These are phyloP conservation scores for Apis laboriosa DNA, from an alignment of 1,140 invertebrate species.

Conservation along the genomic window DNA sequence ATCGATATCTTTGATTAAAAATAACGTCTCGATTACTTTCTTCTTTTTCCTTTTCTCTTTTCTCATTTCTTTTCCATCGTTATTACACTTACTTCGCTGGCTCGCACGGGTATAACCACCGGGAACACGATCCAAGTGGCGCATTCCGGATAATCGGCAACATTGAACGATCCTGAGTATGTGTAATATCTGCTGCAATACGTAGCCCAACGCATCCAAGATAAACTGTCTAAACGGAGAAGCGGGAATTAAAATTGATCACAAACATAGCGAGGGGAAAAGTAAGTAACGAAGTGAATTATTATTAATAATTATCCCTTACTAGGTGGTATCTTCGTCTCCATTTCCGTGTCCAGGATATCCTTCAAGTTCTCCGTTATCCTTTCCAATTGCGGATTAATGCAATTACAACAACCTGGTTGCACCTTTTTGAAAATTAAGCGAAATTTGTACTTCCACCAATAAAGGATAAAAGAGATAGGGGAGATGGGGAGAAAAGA, in stretches of 20 bases:
- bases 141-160: constrained; percentile 84
- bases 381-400: constrained; percentile 76
- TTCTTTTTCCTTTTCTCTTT: background rate
- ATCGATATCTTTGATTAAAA: background rate
- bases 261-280: background rate
- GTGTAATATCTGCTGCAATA: constrained; percentile 81
- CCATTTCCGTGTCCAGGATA: constrained; percentile 70
- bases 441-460: constrained; percentile 13
- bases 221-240: constrained; percentile 73
- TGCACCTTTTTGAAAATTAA: constrained; percentile 34
- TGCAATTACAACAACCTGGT: constrained; percentile 30
- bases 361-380: constrained; percentile 76
- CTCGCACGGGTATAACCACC: constrained; percentile 85
- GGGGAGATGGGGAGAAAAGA: background rate
- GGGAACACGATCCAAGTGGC: constrained; percentile 89
- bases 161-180: constrained; percentile 87
- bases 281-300: background rate
- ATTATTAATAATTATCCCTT: constrained; percentile 26
- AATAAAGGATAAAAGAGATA: background rate
- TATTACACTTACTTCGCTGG: constrained; percentile 83
- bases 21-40: background rate
- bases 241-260: too few relatives aligned
- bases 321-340: constrained; percentile 74
- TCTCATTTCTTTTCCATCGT: too few relatives aligned
- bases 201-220: constrained; percentile 79